A percentile compares a stretch with the other conserved stretches of the same genome.
Conservation (phyloP, 2,797 vertebrate genomes). For the Xerus rutilus region DNA sequence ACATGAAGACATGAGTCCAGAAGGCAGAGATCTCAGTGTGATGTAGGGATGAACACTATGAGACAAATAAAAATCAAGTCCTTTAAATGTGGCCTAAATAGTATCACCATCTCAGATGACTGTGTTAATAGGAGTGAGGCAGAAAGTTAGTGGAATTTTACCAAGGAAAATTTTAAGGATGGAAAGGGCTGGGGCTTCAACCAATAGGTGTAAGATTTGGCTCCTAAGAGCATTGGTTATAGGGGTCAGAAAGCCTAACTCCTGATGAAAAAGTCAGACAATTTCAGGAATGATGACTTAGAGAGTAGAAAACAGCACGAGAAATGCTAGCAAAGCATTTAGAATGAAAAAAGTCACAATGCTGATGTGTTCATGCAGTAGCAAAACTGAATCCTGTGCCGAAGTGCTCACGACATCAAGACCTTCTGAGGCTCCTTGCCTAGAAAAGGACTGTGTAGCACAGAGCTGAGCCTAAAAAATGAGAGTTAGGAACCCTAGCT, state of each 20-base stretch:
- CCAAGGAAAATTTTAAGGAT: background rate
- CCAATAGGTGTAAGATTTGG: background rate
- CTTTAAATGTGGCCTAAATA: background rate
- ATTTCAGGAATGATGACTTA: background rate
- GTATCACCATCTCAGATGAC: background rate
- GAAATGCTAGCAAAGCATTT: background rate
- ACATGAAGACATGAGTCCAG: background rate
- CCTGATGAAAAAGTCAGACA: background rate
- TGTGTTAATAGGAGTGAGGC: background rate
- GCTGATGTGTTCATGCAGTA: background rate
- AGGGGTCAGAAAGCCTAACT: background rate
- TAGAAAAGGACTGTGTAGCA: too few relatives aligned
- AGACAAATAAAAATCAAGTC: background rate
- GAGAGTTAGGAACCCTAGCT: background rate
- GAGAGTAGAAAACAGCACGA: background rate
- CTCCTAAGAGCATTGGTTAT: background rate
- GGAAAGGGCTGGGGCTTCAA: background rate
- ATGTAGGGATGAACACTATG: background rate
- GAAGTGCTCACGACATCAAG: background rate
- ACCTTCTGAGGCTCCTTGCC: background rate
- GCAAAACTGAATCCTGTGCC: background rate
- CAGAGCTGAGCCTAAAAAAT: background rate
- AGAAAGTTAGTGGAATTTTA: background rate
- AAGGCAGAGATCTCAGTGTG: background rate
- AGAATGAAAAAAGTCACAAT: background rate